These are phyloP conservation scores for Hypsopygia costalis DNA, from an alignment of 2,888 invertebrate species.

Conservation along the genomic window DNA sequence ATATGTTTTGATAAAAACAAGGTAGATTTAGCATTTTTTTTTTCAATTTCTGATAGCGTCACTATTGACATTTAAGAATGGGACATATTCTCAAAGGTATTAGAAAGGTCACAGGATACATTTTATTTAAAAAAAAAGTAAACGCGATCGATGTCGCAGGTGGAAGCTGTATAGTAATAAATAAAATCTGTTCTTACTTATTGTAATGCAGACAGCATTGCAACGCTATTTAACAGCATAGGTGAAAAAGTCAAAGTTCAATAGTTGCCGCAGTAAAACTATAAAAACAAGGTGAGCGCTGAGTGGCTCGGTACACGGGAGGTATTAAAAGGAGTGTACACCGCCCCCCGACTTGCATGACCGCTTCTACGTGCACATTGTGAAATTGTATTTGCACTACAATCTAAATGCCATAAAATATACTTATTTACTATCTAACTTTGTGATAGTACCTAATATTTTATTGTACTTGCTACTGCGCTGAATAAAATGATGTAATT, in stretches of 20 bases:
- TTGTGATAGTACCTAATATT: not conserved
- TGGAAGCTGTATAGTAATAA: no score
- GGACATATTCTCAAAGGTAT: no score
- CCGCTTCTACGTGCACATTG: not conserved
- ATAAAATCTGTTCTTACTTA: no score
- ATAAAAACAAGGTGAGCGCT: constrained; percentile 3
- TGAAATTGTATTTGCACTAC: not conserved
- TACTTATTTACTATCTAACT: not conserved
- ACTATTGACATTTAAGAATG: no score
- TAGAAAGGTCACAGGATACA: no score
- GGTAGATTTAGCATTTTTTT: no score
- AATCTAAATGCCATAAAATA: not conserved
- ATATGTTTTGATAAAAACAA: no score
- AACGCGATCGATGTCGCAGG: no score
- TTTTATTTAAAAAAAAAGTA: no score
- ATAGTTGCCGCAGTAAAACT: not conserved
- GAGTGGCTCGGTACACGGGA: constrained; percentile 1
- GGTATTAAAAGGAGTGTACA: not conserved
- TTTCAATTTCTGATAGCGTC: no score
- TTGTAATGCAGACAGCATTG: no score
- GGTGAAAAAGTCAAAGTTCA: constrained; percentile 6
- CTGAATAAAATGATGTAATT: no score
- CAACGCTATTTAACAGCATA: constrained; percentile 6
- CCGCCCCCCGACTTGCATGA: not conserved
- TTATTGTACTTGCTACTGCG: not conserved